Evolutionary conservation across 1,140 invertebrate species (phyloP), one percentile per base, ranked within the genome.

Genomic region (Sinella curviseta): DNA sequence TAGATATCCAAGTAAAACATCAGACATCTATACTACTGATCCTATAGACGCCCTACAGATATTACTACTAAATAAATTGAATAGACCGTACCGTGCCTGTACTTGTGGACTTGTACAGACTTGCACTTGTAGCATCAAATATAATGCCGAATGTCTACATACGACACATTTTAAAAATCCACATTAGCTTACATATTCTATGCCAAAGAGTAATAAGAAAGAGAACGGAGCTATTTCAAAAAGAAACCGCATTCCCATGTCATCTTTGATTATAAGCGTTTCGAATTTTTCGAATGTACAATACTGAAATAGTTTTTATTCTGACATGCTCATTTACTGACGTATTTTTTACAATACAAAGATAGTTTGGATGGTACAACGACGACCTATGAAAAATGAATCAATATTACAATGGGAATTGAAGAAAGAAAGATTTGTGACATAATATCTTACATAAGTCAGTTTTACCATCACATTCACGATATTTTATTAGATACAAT

Each of bases 211-310:
- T n/a, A n/a, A n/a, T n/a, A n/a, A n/a, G n/a, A n/a, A n/a, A n/a
- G n/a, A n/a, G n/a, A n/a, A n/a, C n/a, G n/a, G n/a, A n/a, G 39
- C 39, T 8, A 12, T 48, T 48, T 20, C 8, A 20, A 8, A 48
- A 48, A 48, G 12, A 60, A 60, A 60, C 57, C 57, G 24, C 57
- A 60, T 60, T 60, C 57, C 57, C 57, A 60, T 60, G 57, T 60
- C 57, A 60, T 60, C 57, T 60, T 12, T 26, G 24, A 17, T 17
- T 60, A 60, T 60, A 8, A 20, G 8, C 39, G 8, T 60, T 60
- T 12, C 12, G 24, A 16, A n/a, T 60, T 60, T 12, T 60, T 12
- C 24, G 57, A 48, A 48, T 48, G 20, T 48, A 60, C 24, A 60
- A 60, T 60, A 60, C 14, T 3, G 24, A n/a, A 26, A 60, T 60